Base-by-base conservation (phyloP, 53 echinoderm and acorn worm genomes). In the Apostichopus leukothele region DNA sequence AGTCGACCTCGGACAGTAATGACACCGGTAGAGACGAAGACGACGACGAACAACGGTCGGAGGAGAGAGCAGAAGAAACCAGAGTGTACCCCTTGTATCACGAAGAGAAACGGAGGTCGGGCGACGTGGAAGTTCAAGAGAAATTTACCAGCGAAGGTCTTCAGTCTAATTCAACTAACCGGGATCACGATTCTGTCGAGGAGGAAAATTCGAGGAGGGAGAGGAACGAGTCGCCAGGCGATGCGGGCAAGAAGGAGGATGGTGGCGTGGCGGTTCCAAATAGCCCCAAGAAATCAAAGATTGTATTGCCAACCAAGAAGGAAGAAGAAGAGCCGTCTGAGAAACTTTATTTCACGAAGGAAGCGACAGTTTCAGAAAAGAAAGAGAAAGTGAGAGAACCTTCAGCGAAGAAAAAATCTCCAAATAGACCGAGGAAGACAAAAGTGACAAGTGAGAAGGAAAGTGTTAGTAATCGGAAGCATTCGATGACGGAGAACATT, bases 1-100 rank as follows among this genome's bases (percentile, higher is more conserved):
- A 90, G 51, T 86, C 90, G 7, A 86, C 86, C 60, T 86, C 90
- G 9, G 86, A 90, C 86, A 86, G 90, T 52, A 76, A 76, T 8
- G 90, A 85, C 52, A 86, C 86, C 19, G 74, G 84, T 1, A 55
- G 67, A 50, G 90, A 90, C 9, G 84, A 80, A 23, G 74, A 90
- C 66, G 90, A 90, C 50, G 75, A 60, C 5, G 84, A 90, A 27
- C 16, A 67, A 52, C 23, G n/a, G 12, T 75, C 10, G 9, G 74
- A 53, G 51, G 52, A 76, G 22, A 27, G 11, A 60, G 7, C 16
- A 25, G 66, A 78, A 50, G 66, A 18, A 21, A 53, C 9, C 51
- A 60, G 86, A 16, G 59, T 75, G 4, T 74, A 66, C 50, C 74
- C 84, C 27, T 83, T 75, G 25, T 83, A 90, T 53, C 26, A 67